Percentiles rank a stretch among this genome's conserved stretches.
Conservation (phyloP, 2,888 invertebrate species). For the Noctuana brunneofusca region DNA sequence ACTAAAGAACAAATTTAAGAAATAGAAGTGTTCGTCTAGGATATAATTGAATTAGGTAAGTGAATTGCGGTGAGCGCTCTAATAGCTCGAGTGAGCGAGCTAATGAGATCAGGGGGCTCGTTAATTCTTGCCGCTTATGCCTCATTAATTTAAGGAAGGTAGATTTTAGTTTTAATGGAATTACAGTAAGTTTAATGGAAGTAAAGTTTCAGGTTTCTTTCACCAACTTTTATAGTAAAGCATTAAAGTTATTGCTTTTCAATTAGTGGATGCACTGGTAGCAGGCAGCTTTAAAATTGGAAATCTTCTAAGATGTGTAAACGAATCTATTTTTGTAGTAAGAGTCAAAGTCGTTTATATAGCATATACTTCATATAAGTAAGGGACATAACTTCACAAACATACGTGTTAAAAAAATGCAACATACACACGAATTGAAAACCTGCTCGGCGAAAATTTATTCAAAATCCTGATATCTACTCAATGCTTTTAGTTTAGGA, state of each 20-base stretch:
- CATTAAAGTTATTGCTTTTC: too few species aligned
- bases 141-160: constrained; percentile 55
- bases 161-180: constrained; percentile 49
- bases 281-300: too few species aligned
- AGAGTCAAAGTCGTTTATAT: too few species aligned
- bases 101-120: constrained; percentile 67
- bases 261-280: too few species aligned
- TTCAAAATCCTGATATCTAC: neutral
- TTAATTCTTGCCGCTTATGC: constrained; percentile 54
- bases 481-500: neutral
- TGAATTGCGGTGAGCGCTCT: constrained; percentile 48
- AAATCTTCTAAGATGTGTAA: too few species aligned
- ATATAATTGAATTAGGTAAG: constrained; percentile 55
- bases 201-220: neutral
- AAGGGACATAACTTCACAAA: too few species aligned
- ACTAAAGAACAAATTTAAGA: neutral
- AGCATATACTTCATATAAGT: too few species aligned
- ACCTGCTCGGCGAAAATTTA: too few species aligned
- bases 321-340: too few species aligned
- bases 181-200: constrained; percentile 23
- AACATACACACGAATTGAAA: too few species aligned
- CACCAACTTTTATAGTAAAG: neutral
- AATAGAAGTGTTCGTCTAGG: constrained; percentile 35
- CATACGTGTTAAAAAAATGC: too few species aligned
- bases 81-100: constrained; percentile 58